Conservation (phyloP, 2,113 vertebrate species). For the Brachypteracias leptosomus region DNA sequence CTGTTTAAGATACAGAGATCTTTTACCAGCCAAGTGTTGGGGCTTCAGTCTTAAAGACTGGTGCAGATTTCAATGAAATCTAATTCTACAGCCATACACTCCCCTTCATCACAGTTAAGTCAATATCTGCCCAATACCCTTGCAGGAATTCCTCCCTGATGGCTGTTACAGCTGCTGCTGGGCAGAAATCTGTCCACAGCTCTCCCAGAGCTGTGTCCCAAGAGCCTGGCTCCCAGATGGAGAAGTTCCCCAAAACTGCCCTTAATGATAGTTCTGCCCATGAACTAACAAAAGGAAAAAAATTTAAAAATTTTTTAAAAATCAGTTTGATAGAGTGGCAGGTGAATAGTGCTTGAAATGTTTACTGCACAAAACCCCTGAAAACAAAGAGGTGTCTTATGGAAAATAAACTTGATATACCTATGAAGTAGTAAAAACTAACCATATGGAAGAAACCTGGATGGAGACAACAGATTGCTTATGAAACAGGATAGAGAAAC, state of each 20-base stretch:
- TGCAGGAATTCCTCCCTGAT: neutral
- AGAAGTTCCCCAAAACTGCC: neutral
- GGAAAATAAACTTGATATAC: neutral
- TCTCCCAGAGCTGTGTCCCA: neutral
- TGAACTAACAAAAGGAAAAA: neutral
- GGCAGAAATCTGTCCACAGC: neutral
- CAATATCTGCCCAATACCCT: neutral
- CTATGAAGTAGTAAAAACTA: neutral
- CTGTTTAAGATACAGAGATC: neutral
- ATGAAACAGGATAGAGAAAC: neutral
- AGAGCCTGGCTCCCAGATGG: neutral
- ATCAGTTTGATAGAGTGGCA: neutral
- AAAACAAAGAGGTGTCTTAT: neutral
- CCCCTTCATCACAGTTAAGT: neutral
- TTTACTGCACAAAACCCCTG: neutral
- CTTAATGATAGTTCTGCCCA: neutral
- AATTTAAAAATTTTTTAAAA: neutral
- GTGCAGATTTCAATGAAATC: neutral
- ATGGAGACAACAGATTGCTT: neutral
- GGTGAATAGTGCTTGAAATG: neutral
- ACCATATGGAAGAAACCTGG: neutral
- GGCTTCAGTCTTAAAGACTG: neutral
- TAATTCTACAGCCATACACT: neutral
- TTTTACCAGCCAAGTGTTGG: neutral
- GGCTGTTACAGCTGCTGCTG: neutral